Base-by-base conservation (phyloP, 2,797 vertebrate species). In the Pseudopleuronectes americanus region DNA sequence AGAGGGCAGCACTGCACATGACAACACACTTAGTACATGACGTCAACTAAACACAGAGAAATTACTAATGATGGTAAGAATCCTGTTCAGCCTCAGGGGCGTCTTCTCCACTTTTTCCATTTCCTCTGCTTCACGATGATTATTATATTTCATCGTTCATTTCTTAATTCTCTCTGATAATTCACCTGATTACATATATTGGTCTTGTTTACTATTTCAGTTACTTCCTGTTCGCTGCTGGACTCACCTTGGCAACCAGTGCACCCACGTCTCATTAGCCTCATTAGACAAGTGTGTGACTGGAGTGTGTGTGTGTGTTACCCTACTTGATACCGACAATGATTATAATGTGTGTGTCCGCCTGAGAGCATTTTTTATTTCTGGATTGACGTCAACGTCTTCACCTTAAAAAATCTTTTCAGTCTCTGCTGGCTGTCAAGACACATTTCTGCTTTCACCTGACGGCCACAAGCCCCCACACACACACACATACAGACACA, bases 211-310 rank as follows among this genome's bases (percentile, higher is more conserved):
- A 77, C 70, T 62, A 10, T 60, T 82, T 68, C 13, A 76, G 54
- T 68, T 60, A 31, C 55, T 33, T 64, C 45, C 76, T n/a, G 57
- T 0, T 28, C 1, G 28, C 64, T 13, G 38, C 71, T 51, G 43
- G 43, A 19, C 17, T 75, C 77, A 76, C 72, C 84, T 49, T 68
- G 63, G 71, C 73, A 81, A 81, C 76, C 57, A 56, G 36, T 21
- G 45, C 69, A n/a, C 71, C 56, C 12, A 5, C 16, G 31, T 79
- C 59, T 87, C 81, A 87, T 88, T 88, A 84, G 83, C 85, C 80
- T 85, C 87, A 71, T 86, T 85, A 81, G 68, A 68, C 55, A 24
- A 8, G 57, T 14, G 70, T 52, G 36, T 23, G 57, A 56, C 52
- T 61, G 54, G 45, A 13, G 47, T 48, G 47, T 21, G 47, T 48